phyloP scores from a whole-genome alignment of 30 jellyfish, hydroid and myxozoan species.

The Aurelia coerulea region DNA sequence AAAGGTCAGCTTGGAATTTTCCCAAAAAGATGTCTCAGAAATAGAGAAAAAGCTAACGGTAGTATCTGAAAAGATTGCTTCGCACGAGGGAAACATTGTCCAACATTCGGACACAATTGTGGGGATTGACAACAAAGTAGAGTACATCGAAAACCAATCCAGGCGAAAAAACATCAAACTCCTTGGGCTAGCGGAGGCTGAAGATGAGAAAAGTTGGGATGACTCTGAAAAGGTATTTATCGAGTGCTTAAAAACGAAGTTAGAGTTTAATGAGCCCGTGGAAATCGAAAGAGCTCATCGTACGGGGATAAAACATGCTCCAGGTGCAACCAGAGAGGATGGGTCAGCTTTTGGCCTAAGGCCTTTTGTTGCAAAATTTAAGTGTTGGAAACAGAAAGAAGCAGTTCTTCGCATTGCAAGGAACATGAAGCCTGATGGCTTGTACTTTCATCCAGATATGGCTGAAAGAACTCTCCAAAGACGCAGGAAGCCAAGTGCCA shows the following conservation, averaged over 20 bases:
- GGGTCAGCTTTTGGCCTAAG: slow-evolving; percentile 33
- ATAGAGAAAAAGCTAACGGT: slow-evolving; percentile 1
- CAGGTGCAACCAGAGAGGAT: slow-evolving; percentile 24
- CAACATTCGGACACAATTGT: neutral
- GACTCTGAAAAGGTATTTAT: slow-evolving; percentile 7
- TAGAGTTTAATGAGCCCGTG: neutral
- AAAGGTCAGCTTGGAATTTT: slow-evolving; percentile 17
- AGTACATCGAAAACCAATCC: slow-evolving; percentile 9
- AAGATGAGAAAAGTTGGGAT: slow-evolving; percentile 20
- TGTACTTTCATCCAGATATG: slow-evolving; percentile 41
- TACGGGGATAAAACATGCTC: slow-evolving; percentile 33
- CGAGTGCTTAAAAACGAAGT: neutral
- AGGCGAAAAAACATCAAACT: slow-evolving; percentile 4
- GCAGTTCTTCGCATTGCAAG: slow-evolving; percentile 29
- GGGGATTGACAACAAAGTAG: slow-evolving; percentile 14
- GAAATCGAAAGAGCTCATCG: slow-evolving; percentile 23
- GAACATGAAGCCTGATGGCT: slow-evolving; percentile 43
- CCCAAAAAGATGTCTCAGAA: slow-evolving; percentile 1
- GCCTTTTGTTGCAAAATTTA: slow-evolving; percentile 28
- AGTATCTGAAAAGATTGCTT: slow-evolving; percentile 2
- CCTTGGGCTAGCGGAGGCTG: slow-evolving; percentile 2
- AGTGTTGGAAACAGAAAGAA: slow-evolving; percentile 45
- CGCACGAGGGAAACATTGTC: slow-evolving; percentile 7
- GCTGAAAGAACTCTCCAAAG: slow-evolving; percentile 48
- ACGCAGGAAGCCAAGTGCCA: slow-evolving; percentile 34